Base-by-base conservation (phyloP, 2,113 vertebrate species). In the Herpailurus yagouaroundi region DNA sequence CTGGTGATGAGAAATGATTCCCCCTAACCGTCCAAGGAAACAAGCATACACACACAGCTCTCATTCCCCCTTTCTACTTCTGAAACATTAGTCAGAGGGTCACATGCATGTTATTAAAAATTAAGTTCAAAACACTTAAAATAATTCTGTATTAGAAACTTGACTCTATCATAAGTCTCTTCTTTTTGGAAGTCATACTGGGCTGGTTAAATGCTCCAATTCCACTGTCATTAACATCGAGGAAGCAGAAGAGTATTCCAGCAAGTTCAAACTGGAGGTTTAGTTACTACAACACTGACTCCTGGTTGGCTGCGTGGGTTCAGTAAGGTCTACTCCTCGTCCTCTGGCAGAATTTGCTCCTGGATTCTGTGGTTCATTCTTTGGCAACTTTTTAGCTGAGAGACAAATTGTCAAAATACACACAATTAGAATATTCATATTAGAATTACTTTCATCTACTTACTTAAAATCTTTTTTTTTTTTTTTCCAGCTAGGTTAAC, bases 201-300 rank as follows among this genome's bases (percentile, higher is more conserved):
- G 99, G 98, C 99, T 98, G 98, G 98, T 98, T 99, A 99, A 99
- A 99, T 98, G 99, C 99, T 99, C 99, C 99, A 98, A 99, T 99
- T 99, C 99, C 99, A 99, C 98, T 98, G 99, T 99, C 99, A 98
- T 99, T 99, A 98, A 99, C 98, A 98, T 98, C 99, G 99, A 98
- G 98, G 98, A 98, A 99, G 98, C 98, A 98, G 98, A 98, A 98
- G 98, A 98, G 97, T 98, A 98, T 98, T 98, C 98, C 98, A 98
- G 98, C 98, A 98, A 97, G 98, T 98, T 98, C 97, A 96, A 97
- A 97, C 83, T 96, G 98, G 98, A 97, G 89, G 95, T 97, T 99
- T 99, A 99, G 99, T 99, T 99, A 99, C 99, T 99, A 99, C 99
- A 99, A 98, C 99, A 99, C 98, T 99, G 98, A 97, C 99, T 99